Conservation (phyloP, 92 coral and sea anemone genomes). For the Desmophyllum pertusum region DNA sequence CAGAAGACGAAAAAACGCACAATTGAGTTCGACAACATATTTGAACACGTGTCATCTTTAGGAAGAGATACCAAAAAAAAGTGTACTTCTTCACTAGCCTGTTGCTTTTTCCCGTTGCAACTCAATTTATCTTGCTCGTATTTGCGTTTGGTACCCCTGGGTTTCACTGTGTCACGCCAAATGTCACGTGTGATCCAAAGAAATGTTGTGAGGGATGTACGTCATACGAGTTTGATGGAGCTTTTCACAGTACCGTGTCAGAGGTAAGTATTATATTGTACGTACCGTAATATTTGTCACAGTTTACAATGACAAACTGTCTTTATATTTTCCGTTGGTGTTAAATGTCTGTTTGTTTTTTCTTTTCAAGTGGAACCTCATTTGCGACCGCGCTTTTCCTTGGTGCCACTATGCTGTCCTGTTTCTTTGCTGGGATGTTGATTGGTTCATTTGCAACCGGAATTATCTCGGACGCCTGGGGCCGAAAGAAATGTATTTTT, state of each 20-base stretch:
- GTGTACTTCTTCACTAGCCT: constrained; percentile 21
- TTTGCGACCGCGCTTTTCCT: constrained; percentile 70
- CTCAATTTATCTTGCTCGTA: constrained; percentile 44
- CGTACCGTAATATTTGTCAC: no score
- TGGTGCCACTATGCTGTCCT: constrained; percentile 66
- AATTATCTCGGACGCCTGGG: constrained; percentile 66
- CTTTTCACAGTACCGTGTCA: constrained; percentile 43
- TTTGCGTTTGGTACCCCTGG: constrained; percentile 53
- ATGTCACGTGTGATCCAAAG: constrained; percentile 54
- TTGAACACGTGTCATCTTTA: constrained; percentile 47
- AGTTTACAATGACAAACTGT: no score
- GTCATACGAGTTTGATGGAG: constrained; percentile 51
- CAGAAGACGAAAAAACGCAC: not conserved
- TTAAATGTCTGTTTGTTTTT: not conserved
- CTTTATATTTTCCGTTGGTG: not conserved
- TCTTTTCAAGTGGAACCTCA: constrained; percentile 53
- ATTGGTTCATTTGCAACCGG: constrained; percentile 60
- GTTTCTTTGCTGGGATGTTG: constrained; percentile 68
- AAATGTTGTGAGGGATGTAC: constrained; percentile 56
- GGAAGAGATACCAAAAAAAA: constrained; percentile 45
- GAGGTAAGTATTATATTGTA: constrained; percentile 37
- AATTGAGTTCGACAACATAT: constrained; percentile 56
- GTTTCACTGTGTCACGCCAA: constrained; percentile 58
- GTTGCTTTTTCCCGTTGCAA: constrained; percentile 31
- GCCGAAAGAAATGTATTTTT: constrained; percentile 66